Percentiles rank a stretch among this genome's conserved stretches.
These are phyloP conservation scores for Parotocinclus haroldoi DNA, from an alignment of 2,797 vertebrate species.

Conservation along the genomic window DNA sequence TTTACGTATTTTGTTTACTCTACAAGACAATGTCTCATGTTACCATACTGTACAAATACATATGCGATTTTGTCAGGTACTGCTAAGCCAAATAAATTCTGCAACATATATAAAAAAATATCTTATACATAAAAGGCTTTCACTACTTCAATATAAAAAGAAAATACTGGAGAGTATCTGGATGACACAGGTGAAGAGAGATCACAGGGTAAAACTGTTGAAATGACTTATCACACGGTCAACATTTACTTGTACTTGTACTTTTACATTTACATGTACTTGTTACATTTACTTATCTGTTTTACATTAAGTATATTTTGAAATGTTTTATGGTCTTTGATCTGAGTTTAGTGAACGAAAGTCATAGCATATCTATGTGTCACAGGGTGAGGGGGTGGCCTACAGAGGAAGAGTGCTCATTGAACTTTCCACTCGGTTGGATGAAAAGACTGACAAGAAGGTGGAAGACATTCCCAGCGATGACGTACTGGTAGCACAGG, in stretches of 20 bases:
- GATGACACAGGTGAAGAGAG: too few species aligned
- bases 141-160: too few species aligned
- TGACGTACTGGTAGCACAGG: constrained; percentile 89
- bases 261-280: neutral
- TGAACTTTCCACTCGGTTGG: constrained; percentile 82
- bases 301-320: constrained; percentile 11
- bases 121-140: too few species aligned
- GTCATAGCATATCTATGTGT: constrained; percentile 30
- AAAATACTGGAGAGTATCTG: too few species aligned
- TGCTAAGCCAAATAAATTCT: too few species aligned
- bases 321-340: constrained; percentile 12
- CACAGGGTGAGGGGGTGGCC: constrained; percentile 91
- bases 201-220: neutral
- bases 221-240: neutral
- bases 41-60: too few species aligned
- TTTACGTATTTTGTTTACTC: too few species aligned
- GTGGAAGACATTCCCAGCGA: constrained; percentile 82
- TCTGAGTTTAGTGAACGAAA: neutral
- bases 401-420: constrained; percentile 92
- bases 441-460: constrained; percentile 79
- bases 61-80: too few species aligned
- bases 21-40: too few species aligned
- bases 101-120: too few species aligned
- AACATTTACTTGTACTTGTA: neutral
- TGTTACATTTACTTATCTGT: constrained; percentile 13